Base-by-base conservation (phyloP, 2,113 vertebrate genomes). In the Xenotilapia caudafasciata region DNA sequence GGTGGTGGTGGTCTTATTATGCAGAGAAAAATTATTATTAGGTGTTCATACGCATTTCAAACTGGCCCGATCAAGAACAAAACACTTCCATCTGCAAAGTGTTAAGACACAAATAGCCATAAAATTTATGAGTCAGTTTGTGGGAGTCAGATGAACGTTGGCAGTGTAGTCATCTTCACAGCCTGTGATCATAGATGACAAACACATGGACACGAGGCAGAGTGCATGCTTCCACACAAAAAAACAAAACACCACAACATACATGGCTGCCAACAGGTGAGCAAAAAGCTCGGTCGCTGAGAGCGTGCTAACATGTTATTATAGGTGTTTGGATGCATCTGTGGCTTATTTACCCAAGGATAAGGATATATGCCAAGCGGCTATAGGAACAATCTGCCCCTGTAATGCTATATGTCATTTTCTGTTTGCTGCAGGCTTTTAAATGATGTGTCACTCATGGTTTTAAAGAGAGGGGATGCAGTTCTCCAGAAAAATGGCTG, bases 41-140 rank as follows among this genome's bases (percentile, higher is more conserved):
- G 79, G 79, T 38, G 38, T 55, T 87, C 51, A 26, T 19, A 80
- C 15, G 38, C 40, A 75, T 91, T 86, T 92, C 40, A 40, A 42
- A 38, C 73, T 77, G 23, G 51, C 26, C 45, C 15, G 1, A 77
- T 55, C 6, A 3, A 62, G 79, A 89, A 87, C 38, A 73, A 68
- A 88, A 83, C 40, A 58, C 79, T 51, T 77, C 11, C 31, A 68
- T 83, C 65, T 83, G 54, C 38, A 90, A 86, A 87, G 86, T 45
- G 82, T 86, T 90, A 47, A 75, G 45, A 51, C 80, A 75, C 82
- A 90, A 92, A 94, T 79, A 86, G 75, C 21, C 12, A 45, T 81
- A 21, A 92, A 90, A 90, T 79, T 19, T 55, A 79, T 40, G 82
- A 90, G 90, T 73, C 90, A 85, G 33, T 90, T 90, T 58, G 82